Evolutionary conservation across 2,888 invertebrate species (phyloP).

Genomic region (Dendrolimus houi): DNA sequence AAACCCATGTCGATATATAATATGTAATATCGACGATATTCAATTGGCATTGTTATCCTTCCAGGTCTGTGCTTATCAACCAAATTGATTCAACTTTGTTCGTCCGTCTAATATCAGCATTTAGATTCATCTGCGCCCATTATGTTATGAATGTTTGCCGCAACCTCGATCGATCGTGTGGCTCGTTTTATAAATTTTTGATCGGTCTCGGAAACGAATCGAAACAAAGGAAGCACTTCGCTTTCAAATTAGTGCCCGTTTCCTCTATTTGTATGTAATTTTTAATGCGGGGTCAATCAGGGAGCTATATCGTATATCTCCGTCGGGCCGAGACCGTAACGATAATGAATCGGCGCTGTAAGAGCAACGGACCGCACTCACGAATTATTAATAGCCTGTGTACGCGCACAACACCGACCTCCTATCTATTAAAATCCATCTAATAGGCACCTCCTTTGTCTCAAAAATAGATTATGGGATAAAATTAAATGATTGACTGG

Average conservation of each 20-base stretch:
- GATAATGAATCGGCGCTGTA: conserved; percentile 70
- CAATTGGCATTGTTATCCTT: no score
- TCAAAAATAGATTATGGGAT: no score
- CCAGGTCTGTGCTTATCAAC: no score
- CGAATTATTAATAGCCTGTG: conserved; percentile 72
- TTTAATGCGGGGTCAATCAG: conserved; percentile 77
- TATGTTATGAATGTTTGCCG: conserved; percentile 52
- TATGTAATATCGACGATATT: no score
- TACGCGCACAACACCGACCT: conserved; percentile 33
- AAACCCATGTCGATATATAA: no score
- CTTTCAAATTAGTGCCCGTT: conserved; percentile 48
- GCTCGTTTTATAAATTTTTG: conserved; percentile 54
- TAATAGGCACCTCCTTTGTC: neutral
- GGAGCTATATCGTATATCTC: conserved; percentile 72
- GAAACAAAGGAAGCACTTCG: conserved; percentile 55
- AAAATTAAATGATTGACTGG: no score
- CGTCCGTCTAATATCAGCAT: conserved; percentile 12
- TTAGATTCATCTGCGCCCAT: conserved; percentile 44
- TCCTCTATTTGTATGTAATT: conserved; percentile 70
- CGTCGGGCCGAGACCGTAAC: conserved; percentile 64
- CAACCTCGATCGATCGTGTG: conserved; percentile 50
- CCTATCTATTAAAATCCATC: conserved; percentile 34
- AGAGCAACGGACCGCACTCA: conserved; percentile 72
- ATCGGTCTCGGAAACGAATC: conserved; percentile 54
- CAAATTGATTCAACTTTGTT: no score